These are phyloP conservation scores for Harpalus rubripes DNA, from an alignment of 2,888 invertebrate genomes.

Conservation along the genomic window DNA sequence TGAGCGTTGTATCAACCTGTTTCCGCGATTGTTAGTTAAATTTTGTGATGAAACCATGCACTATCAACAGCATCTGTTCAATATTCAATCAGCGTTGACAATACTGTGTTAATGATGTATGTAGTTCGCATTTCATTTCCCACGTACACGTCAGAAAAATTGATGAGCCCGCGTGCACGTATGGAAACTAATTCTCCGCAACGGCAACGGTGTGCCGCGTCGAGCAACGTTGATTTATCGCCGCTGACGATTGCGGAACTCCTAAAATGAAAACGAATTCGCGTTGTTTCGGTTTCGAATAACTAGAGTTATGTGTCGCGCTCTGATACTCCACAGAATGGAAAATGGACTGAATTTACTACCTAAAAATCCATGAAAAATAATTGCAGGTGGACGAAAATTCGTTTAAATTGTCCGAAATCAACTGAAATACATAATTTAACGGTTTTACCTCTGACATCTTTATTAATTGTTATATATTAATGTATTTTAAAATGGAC, in stretches of 20 bases:
- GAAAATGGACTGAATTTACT: not conserved
- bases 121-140: conserved; percentile 22
- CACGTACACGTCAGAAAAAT: conserved; percentile 34
- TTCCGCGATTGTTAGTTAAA: not conserved
- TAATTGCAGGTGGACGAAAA: not conserved
- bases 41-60: not conserved
- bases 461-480: too few relatives aligned
- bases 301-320: conserved; percentile 27
- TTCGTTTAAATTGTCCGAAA: too few relatives aligned
- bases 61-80: conserved; percentile 1
- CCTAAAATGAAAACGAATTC: conserved; percentile 47
- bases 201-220: not conserved
- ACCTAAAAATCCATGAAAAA: not conserved
- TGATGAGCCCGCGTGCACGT: not conserved
- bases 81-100: not conserved
- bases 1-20: not conserved
- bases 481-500: too few relatives aligned
- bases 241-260: conserved; percentile 48
- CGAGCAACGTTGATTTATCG: conserved; percentile 26
- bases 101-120: not conserved
- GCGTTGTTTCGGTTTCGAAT: conserved; percentile 49
- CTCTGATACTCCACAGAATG: conserved; percentile 20
- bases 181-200: not conserved
- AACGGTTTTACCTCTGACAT: too few relatives aligned
- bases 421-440: too few relatives aligned